Percentiles rank a stretch among this genome's conserved stretches.
phyloP scores from a whole-genome alignment of 2,797 vertebrate genomes.

The Acipenser oxyrinchus region DNA sequence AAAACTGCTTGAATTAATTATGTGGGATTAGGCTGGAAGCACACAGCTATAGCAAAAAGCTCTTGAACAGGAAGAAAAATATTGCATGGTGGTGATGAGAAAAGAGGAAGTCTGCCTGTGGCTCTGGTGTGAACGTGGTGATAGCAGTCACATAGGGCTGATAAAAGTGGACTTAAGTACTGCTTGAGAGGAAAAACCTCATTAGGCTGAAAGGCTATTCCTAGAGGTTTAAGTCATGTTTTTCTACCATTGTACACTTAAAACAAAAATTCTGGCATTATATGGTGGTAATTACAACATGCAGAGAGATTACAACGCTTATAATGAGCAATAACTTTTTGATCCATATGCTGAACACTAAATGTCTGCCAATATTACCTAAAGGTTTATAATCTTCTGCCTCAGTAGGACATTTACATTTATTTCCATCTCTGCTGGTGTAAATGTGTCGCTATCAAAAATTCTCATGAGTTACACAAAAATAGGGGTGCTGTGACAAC shows the following conservation, averaged over 20 bases:
- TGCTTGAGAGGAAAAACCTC: slow-evolving; percentile 12
- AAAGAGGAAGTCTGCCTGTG: background rate
- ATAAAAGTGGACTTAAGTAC: slow-evolving; percentile 4
- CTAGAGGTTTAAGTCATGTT: slow-evolving; percentile 9
- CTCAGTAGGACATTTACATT: no score
- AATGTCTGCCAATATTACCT: no score
- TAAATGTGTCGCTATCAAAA: no score
- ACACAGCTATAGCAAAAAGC: background rate
- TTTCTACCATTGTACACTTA: background rate
- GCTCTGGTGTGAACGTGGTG: background rate
- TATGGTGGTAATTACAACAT: slow-evolving; percentile 10
- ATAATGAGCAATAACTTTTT: slow-evolving; percentile 14
- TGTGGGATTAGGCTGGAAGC: background rate
- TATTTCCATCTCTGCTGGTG: no score
- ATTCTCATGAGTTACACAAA: no score
- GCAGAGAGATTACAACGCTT: background rate
- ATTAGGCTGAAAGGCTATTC: slow-evolving; percentile 13
- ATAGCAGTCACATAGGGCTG: background rate
- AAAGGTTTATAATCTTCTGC: no score
- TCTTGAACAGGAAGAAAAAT: background rate
- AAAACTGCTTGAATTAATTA: no score
- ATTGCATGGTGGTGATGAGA: background rate
- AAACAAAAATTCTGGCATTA: slow-evolving; percentile 2
- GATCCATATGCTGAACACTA: background rate
- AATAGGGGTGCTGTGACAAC: no score